These are phyloP conservation scores for Drosophila nigrodunni DNA, from an alignment of 1,140 invertebrate genomes.

Conservation along the genomic window DNA sequence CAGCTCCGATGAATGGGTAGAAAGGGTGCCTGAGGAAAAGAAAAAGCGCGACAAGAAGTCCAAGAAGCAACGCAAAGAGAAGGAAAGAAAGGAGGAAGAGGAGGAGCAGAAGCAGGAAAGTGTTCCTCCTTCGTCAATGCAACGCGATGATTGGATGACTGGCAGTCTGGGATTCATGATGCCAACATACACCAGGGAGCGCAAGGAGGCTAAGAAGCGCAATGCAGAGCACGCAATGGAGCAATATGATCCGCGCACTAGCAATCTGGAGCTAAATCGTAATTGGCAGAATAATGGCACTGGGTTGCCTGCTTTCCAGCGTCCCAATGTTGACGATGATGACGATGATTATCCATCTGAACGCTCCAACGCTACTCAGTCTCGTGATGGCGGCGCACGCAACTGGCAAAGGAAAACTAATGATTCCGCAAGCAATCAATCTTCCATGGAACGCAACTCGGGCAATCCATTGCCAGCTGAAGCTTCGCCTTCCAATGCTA, in stretches of 20 bases:
- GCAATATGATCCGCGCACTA: constrained; percentile 90
- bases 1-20: not conserved
- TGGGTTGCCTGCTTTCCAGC: constrained; percentile 89
- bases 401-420: constrained; percentile 48
- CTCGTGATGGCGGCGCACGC: not conserved
- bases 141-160: constrained; percentile 87
- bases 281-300: constrained; percentile 96
- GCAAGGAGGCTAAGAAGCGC: constrained; percentile 84
- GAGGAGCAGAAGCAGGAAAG: constrained; percentile 25
- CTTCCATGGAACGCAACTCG: too few relatives aligned
- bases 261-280: constrained; percentile 93
- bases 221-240: constrained; percentile 86
- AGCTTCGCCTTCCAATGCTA: not conserved
- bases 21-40: not conserved
- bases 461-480: not conserved
- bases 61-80: constrained; percentile 59
- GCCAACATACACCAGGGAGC: constrained; percentile 84
- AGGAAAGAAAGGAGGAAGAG: constrained; percentile 50
- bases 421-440: too few relatives aligned
- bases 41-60: constrained; percentile 69
- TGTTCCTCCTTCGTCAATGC: not conserved
- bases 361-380: not conserved
- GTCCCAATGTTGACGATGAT: constrained; percentile 76
- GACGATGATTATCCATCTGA: not conserved
- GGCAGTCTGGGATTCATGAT: constrained; percentile 85